These are phyloP conservation scores for Diadumene lineata DNA, from an alignment of 92 coral and sea anemone genomes.

Conservation along the genomic window DNA sequence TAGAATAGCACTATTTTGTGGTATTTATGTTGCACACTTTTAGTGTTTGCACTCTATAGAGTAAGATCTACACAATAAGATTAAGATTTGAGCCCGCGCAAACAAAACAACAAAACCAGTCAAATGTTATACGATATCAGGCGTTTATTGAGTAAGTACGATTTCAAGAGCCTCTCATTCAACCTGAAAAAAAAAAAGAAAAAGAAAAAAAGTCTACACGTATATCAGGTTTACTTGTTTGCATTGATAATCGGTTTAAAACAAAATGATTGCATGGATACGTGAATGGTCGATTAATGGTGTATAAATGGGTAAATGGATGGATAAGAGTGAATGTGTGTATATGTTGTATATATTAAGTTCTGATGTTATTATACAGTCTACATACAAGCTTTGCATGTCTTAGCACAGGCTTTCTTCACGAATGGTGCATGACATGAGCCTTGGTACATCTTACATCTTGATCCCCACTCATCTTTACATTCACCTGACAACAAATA, in stretches of 20 bases:
- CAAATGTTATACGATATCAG: no score
- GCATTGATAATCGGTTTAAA: not conserved
- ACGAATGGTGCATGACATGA: not conserved
- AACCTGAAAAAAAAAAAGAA: not conserved
- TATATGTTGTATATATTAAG: not conserved
- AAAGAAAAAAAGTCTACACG: no score
- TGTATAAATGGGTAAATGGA: not conserved
- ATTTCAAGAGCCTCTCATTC: not conserved
- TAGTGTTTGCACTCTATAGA: no score
- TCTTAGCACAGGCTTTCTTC: conserved; percentile 8
- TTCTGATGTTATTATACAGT: not conserved
- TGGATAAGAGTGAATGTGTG: not conserved
- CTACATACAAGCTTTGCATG: conserved; percentile 33
- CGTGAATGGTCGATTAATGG: not conserved
- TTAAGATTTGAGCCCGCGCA: no score
- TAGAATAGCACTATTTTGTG: no score
- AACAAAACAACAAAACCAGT: no score
- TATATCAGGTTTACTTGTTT: not conserved
- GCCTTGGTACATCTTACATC: not conserved
- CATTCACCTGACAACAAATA: conserved; percentile 15
- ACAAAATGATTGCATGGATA: not conserved
- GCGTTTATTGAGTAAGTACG: no score
- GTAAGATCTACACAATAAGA: no score
- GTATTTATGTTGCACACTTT: no score
- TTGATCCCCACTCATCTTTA: conserved; percentile 23